A percentile compares a stretch with the other conserved stretches of the same genome.
phyloP scores from a whole-genome alignment of 2,888 invertebrate genomes.

The Willowsia nigromaculata region DNA sequence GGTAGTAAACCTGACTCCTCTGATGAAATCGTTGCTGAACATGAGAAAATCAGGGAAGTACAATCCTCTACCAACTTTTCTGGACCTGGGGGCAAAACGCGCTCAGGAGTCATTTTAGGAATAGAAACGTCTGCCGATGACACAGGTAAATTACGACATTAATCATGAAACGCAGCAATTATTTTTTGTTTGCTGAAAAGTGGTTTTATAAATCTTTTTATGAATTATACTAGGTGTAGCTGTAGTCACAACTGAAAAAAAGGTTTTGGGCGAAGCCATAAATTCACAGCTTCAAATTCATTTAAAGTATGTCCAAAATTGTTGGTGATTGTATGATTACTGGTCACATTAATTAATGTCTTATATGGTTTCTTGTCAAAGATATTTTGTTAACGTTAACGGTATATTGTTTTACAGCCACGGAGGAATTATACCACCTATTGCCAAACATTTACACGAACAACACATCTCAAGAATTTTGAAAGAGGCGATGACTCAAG shows the following conservation, averaged over 20 bases:
- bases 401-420: constrained; percentile 81
- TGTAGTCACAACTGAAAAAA: constrained; percentile 87
- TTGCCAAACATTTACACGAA: constrained; percentile 91
- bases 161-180: too few relatives aligned
- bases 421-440: constrained; percentile 94
- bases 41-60: constrained; percentile 28
- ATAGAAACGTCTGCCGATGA: constrained; percentile 99
- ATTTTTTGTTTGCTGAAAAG: too few relatives aligned
- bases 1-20: constrained; percentile 4
- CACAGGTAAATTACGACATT: constrained; percentile 87
- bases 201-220: too few relatives aligned
- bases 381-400: too few relatives aligned
- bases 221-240: constrained; percentile 89
- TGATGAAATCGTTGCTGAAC: not conserved
- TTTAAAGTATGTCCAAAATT: constrained; percentile 84
- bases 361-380: too few relatives aligned
- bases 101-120: constrained; percentile 84
- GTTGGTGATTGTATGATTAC: too few relatives aligned
- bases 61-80: constrained; percentile 55
- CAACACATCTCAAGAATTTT: constrained; percentile 89
- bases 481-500: constrained; percentile 84
- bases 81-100: constrained; percentile 64
- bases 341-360: too few relatives aligned
- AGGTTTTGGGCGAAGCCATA: constrained; percentile 89
- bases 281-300: constrained; percentile 90